Evolutionary conservation across 2,888 invertebrate species (phyloP).

Genomic region (Amblyjoppa fuscipennis): DNA sequence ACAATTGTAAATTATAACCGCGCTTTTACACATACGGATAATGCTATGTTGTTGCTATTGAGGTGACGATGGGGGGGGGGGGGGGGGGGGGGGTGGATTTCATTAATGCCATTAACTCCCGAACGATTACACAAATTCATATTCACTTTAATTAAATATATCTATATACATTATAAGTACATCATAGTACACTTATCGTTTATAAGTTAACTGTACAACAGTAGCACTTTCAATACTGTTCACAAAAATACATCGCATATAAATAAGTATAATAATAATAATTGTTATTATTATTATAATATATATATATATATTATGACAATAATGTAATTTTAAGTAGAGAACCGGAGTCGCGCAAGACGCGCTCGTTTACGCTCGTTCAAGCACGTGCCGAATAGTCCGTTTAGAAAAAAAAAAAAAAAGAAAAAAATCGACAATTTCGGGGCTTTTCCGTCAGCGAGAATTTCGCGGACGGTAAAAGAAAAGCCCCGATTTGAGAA

Average conservation of each 20-base stretch:
- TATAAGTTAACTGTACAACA: constrained; percentile 82
- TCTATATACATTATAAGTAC: constrained; percentile 84
- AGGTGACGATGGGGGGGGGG: neutral
- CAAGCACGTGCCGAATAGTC: constrained; percentile 42
- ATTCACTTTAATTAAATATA: constrained; percentile 85
- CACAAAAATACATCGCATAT: constrained; percentile 84
- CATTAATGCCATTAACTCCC: constrained; percentile 22
- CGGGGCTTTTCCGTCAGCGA: constrained; percentile 23
- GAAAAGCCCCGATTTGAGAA: constrained; percentile 68
- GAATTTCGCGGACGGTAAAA: constrained; percentile 31
- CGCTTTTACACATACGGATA: neutral
- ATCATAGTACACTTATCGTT: constrained; percentile 82
- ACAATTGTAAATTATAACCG: constrained; percentile 23
- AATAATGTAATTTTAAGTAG: constrained; percentile 59
- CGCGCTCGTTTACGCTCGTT: constrained; percentile 48
- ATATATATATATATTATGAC: constrained; percentile 26
- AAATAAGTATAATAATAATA: constrained; percentile 70
- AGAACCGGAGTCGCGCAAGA: constrained; percentile 68
- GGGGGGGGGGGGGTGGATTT: neutral
- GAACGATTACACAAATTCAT: constrained; percentile 82
- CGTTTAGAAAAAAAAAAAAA: neutral
- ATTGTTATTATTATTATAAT: constrained; percentile 43
- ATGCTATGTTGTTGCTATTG: neutral
- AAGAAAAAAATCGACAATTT: constrained; percentile 27
- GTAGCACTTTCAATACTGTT: constrained; percentile 84